These are phyloP conservation scores for Aegithalos caudatus DNA, from an alignment of 2,113 vertebrate species.

Conservation along the genomic window DNA sequence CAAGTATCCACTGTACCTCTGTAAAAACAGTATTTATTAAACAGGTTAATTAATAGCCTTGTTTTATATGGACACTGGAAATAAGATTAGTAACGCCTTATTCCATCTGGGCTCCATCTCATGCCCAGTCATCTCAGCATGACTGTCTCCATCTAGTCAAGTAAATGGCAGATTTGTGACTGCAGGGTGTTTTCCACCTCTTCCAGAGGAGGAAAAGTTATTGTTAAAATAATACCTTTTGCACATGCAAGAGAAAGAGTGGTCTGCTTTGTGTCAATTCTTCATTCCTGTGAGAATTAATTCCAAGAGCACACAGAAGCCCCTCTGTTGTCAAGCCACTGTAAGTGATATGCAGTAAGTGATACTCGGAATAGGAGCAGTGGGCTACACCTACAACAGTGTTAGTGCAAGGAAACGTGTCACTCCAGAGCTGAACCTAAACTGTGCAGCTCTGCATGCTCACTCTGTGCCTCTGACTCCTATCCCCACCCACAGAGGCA, in stretches of 20 bases:
- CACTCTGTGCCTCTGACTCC: neutral
- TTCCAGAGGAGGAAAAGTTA: neutral
- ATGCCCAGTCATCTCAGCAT: neutral
- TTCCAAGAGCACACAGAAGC: neutral
- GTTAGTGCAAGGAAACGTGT: neutral
- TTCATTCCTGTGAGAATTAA: neutral
- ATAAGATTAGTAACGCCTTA: neutral
- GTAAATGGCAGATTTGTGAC: neutral
- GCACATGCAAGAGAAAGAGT: neutral
- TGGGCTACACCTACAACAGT: neutral
- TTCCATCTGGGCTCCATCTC: neutral
- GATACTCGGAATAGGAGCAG: neutral
- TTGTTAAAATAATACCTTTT: neutral
- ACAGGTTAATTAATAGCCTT: slow-evolving; percentile 16
- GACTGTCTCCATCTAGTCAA: neutral
- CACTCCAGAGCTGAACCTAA: neutral
- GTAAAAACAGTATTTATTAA: neutral
- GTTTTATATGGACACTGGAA: neutral
- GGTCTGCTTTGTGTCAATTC: neutral
- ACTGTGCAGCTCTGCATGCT: neutral
- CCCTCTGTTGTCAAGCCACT: neutral
- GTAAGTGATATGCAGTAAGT: neutral
- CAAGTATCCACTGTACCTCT: neutral
- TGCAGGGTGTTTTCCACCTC: neutral
- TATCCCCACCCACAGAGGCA: neutral